phyloP scores from a whole-genome alignment of 2,113 vertebrate genomes.

The Xenopus borealis region DNA sequence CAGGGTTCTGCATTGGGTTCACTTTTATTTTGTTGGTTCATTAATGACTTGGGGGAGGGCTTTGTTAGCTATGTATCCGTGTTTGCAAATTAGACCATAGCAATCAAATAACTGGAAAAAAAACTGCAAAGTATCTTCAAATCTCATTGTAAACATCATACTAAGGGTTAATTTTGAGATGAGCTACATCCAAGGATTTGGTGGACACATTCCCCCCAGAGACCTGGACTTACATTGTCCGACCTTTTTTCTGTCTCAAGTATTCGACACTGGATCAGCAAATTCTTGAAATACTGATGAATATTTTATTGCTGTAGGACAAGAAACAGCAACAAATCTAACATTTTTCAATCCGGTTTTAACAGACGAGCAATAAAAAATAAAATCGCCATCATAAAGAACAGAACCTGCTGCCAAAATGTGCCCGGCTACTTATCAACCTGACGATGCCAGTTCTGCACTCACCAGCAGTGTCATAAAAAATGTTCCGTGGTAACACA shows the following conservation, averaged over 20 bases:
- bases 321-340: slow-evolving; percentile 43
- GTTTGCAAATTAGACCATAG: no score
- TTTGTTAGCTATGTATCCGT: no score
- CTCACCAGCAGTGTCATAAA: neutral
- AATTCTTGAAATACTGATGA: slow-evolving; percentile 43
- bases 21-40: no score
- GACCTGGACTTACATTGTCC: neutral
- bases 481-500: neutral
- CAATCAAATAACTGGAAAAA: no score
- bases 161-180: no score
- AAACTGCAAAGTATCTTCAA: no score
- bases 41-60: no score
- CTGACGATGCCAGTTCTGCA: neutral
- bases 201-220: neutral
- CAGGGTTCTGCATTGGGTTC: no score
- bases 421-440: slow-evolving; percentile 29
- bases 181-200: no score
- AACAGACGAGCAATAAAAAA: slow-evolving; percentile 39
- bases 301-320: slow-evolving; percentile 41
- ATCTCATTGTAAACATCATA: no score
- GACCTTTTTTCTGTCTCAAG: slow-evolving; percentile 22
- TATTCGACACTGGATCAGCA: slow-evolving; percentile 23
- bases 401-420: slow-evolving; percentile 23
- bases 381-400: slow-evolving; percentile 3
- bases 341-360: slow-evolving; percentile 25